Evolutionary conservation across 2,113 vertebrate species (phyloP), one percentile per base, ranked within the genome.

Genomic region (Eublepharis macularius): DNA sequence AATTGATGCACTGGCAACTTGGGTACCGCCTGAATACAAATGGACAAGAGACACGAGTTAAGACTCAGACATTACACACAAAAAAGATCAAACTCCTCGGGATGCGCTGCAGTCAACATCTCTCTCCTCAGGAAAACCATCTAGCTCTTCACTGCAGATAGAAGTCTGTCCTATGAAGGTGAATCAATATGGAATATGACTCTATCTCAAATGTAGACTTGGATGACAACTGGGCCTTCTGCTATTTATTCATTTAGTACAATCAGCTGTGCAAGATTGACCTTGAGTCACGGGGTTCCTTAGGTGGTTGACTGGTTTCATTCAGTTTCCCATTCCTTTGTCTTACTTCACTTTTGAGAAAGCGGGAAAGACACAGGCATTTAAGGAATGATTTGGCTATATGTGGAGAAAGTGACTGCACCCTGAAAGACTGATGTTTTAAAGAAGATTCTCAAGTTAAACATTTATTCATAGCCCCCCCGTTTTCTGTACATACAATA

Each of bases 1-100:
- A 99, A 95, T 98, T 98, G 79, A 99, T 94, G 84, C 95, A 95
- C 1, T 89, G 94, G 83, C 98, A 98, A 0, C n/a, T 11, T 66
- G 98, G 97, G 84, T 99, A 99, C 88, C 96, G 96, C 76, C 98
- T 98, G 91, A 14, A 87, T 47, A 60, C 85, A 93, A 82, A 45
- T 39, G 1, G 70, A 47, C 82, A 34, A 81, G 24, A 82, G 41
- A 57, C 2, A 3, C 34, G 88, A 6, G 73, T 43, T 51, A 89
- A 76, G 32, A 76, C 11, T 26, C 2, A 24, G 21, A 47, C 1
- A 4, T 87, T 86, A 69, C 21, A 63, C 34, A 13, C n/a, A 34
- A n/a, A 80, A 60, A 19, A 74, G 36, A 43, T 63, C 26, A 84
- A 77, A 36, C 49, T 10, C n/a, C n/a, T n/a, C n/a, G n/a, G n/a